Evolutionary conservation across 2,113 vertebrate genomes (phyloP), one percentile per base, ranked within the genome.

Genomic region (Motacilla alba): DNA sequence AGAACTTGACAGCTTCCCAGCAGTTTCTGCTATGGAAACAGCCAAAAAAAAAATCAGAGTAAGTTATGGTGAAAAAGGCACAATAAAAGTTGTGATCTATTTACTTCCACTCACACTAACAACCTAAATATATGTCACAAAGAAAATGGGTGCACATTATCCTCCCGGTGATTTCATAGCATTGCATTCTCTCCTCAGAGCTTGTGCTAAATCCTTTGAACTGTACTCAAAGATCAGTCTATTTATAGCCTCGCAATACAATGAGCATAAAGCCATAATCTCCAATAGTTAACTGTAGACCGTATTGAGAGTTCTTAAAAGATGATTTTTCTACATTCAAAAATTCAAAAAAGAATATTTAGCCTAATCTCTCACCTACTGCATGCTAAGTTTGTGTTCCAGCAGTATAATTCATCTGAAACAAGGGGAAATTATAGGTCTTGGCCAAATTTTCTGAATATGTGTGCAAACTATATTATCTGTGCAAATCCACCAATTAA

Each of bases 171-270:
- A 78, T 93, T 83, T 78, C 62, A 89, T 49, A 84, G 69, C 44
- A 75, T 24, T 0, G 0, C 60, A 30, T 63, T 67, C 66, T 44
- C 56, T 58, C 23, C 80, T 93, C 2, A 0, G 49, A 74, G 39
- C 83, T 94, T 55, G 35, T 17, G n/a, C 41, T 31, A 92, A 92
- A 95, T 60, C 74, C 59, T 84, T 35, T 66, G 31, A 53, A 94
- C 79, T 82, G 64, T 68, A 83, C 56, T 85, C 37, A 93, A 87
- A 94, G 79, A 87, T 81, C 82, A 79, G 9, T 33, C 76, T 89
- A 75, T 74, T 87, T 92, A 90, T 69, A 93, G 79, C 39, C 55
- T 60, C 62, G 76, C 80, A 96, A 81, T 37, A 73, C 86, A 53
- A 64, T 1, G 1, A 82, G 13, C 60, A 64, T 20, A 93, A 95